Evolutionary conservation across 2,113 vertebrate genomes (phyloP).

Genomic region (Trogon melanurus): DNA sequence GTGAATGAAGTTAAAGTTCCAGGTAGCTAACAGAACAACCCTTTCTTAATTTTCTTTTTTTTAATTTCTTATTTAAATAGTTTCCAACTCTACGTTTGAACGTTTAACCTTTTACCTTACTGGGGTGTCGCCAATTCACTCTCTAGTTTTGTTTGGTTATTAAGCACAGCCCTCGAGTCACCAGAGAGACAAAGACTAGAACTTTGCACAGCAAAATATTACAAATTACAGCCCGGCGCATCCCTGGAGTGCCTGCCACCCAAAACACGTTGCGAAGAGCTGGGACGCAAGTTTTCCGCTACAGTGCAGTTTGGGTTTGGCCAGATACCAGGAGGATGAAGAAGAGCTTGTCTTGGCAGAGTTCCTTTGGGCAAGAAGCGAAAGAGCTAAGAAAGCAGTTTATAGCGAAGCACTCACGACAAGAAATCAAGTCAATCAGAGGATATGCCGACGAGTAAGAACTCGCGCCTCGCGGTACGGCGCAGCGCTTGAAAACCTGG

Average conservation of each 20-base stretch:
- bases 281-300: constrained; percentile 47
- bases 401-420: background rate
- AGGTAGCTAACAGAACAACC: background rate
- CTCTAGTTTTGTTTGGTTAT: background rate
- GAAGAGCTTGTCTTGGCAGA: constrained; percentile 66
- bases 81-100: background rate
- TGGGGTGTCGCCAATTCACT: background rate
- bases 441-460: background rate
- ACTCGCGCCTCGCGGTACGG: rapidly evolving
- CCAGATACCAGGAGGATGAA: constrained; percentile 51
- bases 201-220: background rate
- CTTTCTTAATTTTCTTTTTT: background rate
- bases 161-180: background rate
- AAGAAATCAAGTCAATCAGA: background rate
- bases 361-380: constrained; percentile 39
- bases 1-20: background rate
- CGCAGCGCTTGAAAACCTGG: background rate
- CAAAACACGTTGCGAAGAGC: background rate
- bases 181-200: background rate
- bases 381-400: constrained; percentile 33
- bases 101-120: background rate
- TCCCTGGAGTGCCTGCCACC: background rate
- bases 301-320: constrained; percentile 47
- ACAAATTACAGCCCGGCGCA: background rate
- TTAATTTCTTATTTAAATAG: background rate